Percentiles rank a stretch among this genome's conserved stretches.
phyloP scores from a whole-genome alignment of 1,140 invertebrate species.

The Listronotus bonariensis region DNA sequence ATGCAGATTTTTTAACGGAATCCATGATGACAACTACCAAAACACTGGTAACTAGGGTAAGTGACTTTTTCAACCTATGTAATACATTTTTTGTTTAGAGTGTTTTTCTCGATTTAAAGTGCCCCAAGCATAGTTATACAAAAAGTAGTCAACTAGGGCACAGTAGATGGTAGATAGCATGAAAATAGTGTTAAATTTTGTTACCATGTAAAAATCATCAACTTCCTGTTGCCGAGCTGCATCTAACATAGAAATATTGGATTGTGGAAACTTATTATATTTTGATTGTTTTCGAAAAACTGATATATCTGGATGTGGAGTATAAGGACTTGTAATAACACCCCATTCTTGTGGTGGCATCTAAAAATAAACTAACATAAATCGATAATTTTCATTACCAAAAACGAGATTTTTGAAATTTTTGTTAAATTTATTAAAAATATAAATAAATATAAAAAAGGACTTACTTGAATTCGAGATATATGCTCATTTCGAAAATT shows the following conservation, averaged over 20 bases:
- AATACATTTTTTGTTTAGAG: too few relatives aligned
- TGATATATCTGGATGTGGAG: slow-evolving; percentile 56
- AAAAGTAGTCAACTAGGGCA: too few relatives aligned
- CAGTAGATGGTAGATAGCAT: too few relatives aligned
- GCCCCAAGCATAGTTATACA: too few relatives aligned
- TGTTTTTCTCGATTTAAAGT: too few relatives aligned
- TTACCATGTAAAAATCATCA: slow-evolving; percentile 61
- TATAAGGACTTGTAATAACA: slow-evolving; percentile 55
- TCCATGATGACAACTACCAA: too few relatives aligned
- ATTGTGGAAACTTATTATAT: slow-evolving; percentile 41
- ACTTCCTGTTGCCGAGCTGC: slow-evolving; percentile 58
- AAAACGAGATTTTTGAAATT: neutral
- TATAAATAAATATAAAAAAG: neutral
- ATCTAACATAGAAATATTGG: slow-evolving; percentile 58
- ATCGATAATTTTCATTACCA: too few relatives aligned
- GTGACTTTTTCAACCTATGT: too few relatives aligned
- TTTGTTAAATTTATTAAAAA: neutral
- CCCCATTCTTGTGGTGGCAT: slow-evolving; percentile 54
- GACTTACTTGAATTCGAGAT: slow-evolving; percentile 50
- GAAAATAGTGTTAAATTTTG: too few relatives aligned
- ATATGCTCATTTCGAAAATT: slow-evolving; percentile 53
- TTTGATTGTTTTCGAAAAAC: slow-evolving; percentile 53
- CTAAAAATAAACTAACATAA: slow-evolving; percentile 26
- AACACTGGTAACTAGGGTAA: too few relatives aligned
- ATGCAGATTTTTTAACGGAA: too few relatives aligned